Base-by-base conservation (phyloP, 2,888 invertebrate genomes). In the Pasiphila rectangulata region DNA sequence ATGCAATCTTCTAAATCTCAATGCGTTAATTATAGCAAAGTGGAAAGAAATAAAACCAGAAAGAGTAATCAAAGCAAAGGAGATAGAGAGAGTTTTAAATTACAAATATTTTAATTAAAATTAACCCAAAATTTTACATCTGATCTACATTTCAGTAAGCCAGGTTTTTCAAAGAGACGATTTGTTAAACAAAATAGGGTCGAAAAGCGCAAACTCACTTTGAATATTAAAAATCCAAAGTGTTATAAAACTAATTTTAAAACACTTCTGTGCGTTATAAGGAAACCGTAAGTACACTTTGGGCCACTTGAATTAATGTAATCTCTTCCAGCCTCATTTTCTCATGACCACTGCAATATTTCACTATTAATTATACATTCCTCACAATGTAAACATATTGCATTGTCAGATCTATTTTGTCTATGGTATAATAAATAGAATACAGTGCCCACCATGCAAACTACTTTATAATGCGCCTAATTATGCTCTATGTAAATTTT, bases 331-430 rank as follows among this genome's bases (percentile, higher is more conserved):
- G 46, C 55, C 62, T 51, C 59, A 64, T 72, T 83, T 86, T 86
- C 86, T 85, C 86, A 86, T 85, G 85, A 75, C 74, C 75, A 61
- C 71, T 67, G 69, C 66, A 69, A 79, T 82, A 81, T 77, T 79
- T 83, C 72, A 77, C 64, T 72, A 83, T 85, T 83, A 85, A 83
- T 87, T 87, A 87, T 87, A 77, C 86, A 87, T 87, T 86, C 87
- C 69, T 68, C 63, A 68, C 78, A 84, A 86, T 83, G 86, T 88
- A 87, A 87, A 88, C 87, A 88, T 65, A 64, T 63, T 55, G 61
- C 67, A 75, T 85, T 85, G 84, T 71, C 59, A 42, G 44, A 21
- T 52, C 48, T 53, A 42, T 63, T 77, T 78, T 75, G 76, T 79
- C 79, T 80, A 81, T 74, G 69, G 60, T 30, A 45, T 54, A 62